Percentiles rank a stretch among this genome's conserved stretches.
Evolutionary conservation across 2,113 vertebrate species (phyloP).

Genomic region (Merops nubicus): DNA sequence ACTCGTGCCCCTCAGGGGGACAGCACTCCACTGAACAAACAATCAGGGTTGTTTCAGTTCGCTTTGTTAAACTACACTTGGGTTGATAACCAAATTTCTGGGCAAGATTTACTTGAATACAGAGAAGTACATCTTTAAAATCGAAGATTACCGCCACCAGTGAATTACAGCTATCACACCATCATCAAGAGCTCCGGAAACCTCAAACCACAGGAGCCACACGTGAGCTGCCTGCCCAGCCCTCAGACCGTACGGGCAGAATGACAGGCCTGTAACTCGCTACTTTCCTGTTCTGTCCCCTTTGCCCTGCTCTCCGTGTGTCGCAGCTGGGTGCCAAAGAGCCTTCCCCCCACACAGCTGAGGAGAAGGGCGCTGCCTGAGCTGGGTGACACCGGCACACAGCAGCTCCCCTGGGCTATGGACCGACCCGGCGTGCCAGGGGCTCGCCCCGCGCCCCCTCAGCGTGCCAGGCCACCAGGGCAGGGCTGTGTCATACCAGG

Average conservation of each 20-base stretch:
- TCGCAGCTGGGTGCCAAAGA: neutral
- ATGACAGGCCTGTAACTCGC: neutral
- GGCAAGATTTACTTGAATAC: neutral
- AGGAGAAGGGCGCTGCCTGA: neutral
- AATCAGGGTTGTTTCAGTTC: rapidly evolving
- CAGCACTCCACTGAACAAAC: neutral
- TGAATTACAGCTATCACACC: neutral
- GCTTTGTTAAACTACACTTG: neutral
- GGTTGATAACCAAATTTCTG: neutral
- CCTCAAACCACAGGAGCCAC: neutral
- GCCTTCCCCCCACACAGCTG: rapidly evolving
- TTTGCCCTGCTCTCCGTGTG: neutral
- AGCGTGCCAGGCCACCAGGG: rapidly evolving
- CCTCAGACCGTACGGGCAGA: neutral
- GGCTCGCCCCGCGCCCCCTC: rapidly evolving
- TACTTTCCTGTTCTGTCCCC: neutral
- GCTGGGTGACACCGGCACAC: rapidly evolving
- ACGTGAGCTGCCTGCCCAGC: neutral
- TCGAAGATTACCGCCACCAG: neutral
- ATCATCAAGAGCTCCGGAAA: neutral
- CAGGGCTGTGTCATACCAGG: neutral
- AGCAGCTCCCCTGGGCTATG: rapidly evolving
- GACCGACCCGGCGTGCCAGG: rapidly evolving
- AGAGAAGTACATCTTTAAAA: neutral
- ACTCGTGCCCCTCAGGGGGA: neutral